Base-by-base conservation (phyloP, 2,888 invertebrate species). In the Pyrrhosoma nymphula region DNA sequence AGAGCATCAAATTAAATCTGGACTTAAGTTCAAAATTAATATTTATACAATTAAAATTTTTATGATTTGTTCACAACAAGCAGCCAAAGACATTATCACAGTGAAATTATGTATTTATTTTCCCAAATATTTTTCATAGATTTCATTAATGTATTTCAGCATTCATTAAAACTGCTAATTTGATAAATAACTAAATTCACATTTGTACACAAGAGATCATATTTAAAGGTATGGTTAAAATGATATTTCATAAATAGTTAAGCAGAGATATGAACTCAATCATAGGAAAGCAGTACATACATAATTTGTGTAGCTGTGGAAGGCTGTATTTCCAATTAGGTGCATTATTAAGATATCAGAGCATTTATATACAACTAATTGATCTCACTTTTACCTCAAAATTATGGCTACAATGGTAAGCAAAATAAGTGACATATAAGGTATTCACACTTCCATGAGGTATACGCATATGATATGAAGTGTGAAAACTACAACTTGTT, bases 331-430 rank as follows among this genome's bases (percentile, higher is more conserved):
- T 95, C 75, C 47, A 69, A 47, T 90, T 95, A 82, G 90, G 56
- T 95, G 56, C 90, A 56, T 56, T 89, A 95, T 56, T n/a, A 90
- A 95, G 89, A 90, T 90, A 95, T 95, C 95, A 95, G 55, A 63
- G 69, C 82, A 95, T 88, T 95, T 95, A 95, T 60, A 88, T 35
- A 63, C 88, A 55, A 89, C n/a, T 93, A 69, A 93, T 93, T 93
- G 93, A 93, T 93, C 93, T 93, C 93, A 93, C 93, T 93, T 69
- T 47, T 93, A 93, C 93, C 93, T 93, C 93, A 93, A 93, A 63
- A 93, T 69, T 63, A 69, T 91, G 39, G 20, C 63, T 69, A 63
- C 39, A 69, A 26, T n/a, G 47, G 69, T 93, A 47, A 47, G 56
- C 26, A n/a, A n/a, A 47, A 69, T 91, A 93, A 93, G 93, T 93